Conservation (phyloP, 53 echinoderm and acorn worm species). For the Arbacia lixula region DNA sequence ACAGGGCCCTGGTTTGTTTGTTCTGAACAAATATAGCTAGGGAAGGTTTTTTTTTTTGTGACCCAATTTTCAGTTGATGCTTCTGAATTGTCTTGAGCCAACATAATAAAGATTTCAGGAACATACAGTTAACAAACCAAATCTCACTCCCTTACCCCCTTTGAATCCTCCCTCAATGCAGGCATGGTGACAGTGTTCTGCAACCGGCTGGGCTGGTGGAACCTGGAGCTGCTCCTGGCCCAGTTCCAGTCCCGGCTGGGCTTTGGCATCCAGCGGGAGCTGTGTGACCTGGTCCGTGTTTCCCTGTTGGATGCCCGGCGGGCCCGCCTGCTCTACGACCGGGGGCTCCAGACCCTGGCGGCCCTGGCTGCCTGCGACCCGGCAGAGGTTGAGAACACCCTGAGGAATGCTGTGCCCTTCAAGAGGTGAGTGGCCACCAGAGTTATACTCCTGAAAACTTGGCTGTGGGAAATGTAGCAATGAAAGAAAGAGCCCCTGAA, state of each 20-base stretch:
- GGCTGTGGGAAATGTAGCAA: too few relatives aligned
- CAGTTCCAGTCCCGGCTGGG: constrained; percentile 95
- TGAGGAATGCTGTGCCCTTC: constrained; percentile 91
- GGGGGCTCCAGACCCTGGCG: constrained; percentile 75
- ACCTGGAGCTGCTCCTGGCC: constrained; percentile 90
- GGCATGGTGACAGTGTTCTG: constrained; percentile 99
- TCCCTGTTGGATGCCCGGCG: constrained; percentile 92
- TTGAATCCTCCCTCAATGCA: too few relatives aligned
- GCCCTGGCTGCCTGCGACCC: constrained; percentile 79
- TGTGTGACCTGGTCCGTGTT: constrained; percentile 91
- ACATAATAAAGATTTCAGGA: too few relatives aligned
- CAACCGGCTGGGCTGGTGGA: constrained; percentile 92
- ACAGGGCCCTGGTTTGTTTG: too few relatives aligned
- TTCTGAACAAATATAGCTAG: too few relatives aligned
- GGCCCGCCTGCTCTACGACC: constrained; percentile 86
- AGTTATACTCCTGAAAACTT: too few relatives aligned
- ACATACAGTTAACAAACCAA: too few relatives aligned
- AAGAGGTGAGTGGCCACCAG: constrained; percentile 84
- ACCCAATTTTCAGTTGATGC: too few relatives aligned
- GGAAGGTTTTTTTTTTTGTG: too few relatives aligned
- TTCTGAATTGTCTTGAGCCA: too few relatives aligned
- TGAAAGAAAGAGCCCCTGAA: too few relatives aligned
- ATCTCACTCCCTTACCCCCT: too few relatives aligned
- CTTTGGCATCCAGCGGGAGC: constrained; percentile 97
- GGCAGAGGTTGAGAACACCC: constrained; percentile 70